Percentiles rank a stretch among this genome's conserved stretches.
phyloP scores from a whole-genome alignment of 2,888 invertebrate genomes.

The Achlya flavicornis region DNA sequence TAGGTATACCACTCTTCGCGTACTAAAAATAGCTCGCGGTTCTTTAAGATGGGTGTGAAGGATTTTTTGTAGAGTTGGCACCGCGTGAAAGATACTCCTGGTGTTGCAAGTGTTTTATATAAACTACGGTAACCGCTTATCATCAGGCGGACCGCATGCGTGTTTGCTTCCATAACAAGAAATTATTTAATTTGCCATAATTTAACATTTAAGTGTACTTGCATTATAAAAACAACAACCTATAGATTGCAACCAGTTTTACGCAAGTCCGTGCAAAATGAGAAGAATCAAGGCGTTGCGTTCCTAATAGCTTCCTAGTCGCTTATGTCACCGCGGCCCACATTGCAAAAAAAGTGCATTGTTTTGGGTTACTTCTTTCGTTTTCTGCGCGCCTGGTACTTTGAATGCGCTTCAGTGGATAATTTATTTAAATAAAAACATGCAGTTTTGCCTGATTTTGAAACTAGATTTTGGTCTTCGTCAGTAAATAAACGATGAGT shows the following conservation, averaged over 20 bases:
- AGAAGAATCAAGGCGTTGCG: constrained; percentile 59
- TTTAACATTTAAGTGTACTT: neutral
- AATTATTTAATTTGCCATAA: neutral
- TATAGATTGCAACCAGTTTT: constrained; percentile 67
- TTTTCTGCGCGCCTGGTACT: constrained; percentile 9
- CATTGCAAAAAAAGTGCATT: constrained; percentile 29
- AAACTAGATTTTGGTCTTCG: too few species aligned
- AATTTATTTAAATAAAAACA: constrained; percentile 15
- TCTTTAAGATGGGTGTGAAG: too few species aligned
- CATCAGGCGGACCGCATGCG: too few species aligned
- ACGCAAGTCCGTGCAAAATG: constrained; percentile 71
- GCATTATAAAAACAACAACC: constrained; percentile 33
- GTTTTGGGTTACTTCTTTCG: constrained; percentile 8
- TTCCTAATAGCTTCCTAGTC: constrained; percentile 56
- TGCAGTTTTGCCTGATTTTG: neutral
- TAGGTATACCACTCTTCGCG: too few species aligned
- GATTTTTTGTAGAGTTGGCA: too few species aligned
- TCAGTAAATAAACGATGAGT: neutral
- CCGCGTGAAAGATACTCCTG: too few species aligned
- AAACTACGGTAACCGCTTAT: too few species aligned
- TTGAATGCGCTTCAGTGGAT: constrained; percentile 6
- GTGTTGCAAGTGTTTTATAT: too few species aligned
- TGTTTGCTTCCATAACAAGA: too few species aligned
- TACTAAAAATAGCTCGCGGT: too few species aligned
- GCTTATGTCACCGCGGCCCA: constrained; percentile 54